A percentile compares a stretch with the other conserved stretches of the same genome.
Conservation (phyloP, 2,797 vertebrate genomes). For the Sebastiscus albofasciatus region DNA sequence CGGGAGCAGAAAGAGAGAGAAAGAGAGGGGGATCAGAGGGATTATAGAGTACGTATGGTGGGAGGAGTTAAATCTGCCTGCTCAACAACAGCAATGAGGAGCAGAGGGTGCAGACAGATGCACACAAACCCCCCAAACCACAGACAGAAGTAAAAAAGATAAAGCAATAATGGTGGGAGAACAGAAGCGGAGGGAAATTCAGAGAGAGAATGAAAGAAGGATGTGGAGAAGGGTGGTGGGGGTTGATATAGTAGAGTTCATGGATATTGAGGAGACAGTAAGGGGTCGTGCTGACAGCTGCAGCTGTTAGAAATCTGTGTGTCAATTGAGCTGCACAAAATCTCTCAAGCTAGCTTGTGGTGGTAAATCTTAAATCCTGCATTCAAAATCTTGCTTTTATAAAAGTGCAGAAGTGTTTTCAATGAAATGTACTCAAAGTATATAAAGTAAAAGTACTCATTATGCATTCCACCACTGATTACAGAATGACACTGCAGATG, state of each 20-base stretch:
- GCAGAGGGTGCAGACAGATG: conserved; percentile 75
- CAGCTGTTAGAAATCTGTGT: conserved; percentile 35
- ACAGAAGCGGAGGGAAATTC: conserved; percentile 10
- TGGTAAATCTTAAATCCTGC: neutral
- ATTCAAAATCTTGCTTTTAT: neutral
- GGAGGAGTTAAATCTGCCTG: conserved; percentile 89
- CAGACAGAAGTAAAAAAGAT: neutral
- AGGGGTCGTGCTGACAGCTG: conserved; percentile 36
- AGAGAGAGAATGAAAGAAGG: neutral
- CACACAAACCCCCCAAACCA: conserved; percentile 7
- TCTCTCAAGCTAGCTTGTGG: neutral
- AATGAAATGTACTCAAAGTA: neutral
- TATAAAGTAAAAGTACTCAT: neutral
- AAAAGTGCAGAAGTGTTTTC: neutral
- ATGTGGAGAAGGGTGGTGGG: neutral
- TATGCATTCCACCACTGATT: neutral
- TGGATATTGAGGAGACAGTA: neutral
- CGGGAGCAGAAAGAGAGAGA: conserved; percentile 64
- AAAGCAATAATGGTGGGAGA: neutral
- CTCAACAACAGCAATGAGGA: conserved; percentile 84
- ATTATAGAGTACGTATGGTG: conserved; percentile 87
- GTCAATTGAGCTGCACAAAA: neutral
- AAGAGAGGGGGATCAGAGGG: conserved; percentile 85
- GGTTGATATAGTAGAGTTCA: neutral
- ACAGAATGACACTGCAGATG: neutral